Evolutionary conservation across 2,888 invertebrate species (phyloP).

Genomic region (Sycophila texana): DNA sequence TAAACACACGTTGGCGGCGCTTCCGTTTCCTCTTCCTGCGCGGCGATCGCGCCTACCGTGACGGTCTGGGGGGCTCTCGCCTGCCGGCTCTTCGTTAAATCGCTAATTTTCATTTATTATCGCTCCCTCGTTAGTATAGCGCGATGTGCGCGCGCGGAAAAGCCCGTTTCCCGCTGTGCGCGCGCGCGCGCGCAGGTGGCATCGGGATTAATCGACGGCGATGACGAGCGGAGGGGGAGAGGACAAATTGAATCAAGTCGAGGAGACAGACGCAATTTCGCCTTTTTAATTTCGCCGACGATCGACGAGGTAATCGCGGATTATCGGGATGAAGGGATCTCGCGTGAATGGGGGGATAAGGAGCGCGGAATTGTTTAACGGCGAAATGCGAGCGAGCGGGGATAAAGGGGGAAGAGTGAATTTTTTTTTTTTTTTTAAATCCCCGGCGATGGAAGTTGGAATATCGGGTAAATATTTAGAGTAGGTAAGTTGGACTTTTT

Average conservation of each 20-base stretch:
- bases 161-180: neutral
- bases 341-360: neutral
- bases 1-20: conserved; percentile 15
- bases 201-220: no score
- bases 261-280: neutral
- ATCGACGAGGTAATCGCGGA: neutral
- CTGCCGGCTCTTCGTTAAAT: conserved; percentile 23
- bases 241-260: conserved; percentile 12
- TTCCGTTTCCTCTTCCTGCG: conserved; percentile 56
- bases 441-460: no score
- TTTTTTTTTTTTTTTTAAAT: no score
- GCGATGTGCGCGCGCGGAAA: neutral
- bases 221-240: neutral
- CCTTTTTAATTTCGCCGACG: conserved; percentile 29
- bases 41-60: conserved; percentile 23
- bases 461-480: no score
- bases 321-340: conserved; percentile 1
- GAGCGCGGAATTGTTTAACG: neutral
- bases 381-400: no score
- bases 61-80: conserved; percentile 16
- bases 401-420: no score
- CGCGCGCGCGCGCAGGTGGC: neutral
- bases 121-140: conserved; percentile 31
- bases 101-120: conserved; percentile 47
- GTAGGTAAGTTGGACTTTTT: no score